These are phyloP conservation scores for Hiodon alosoides DNA, from an alignment of 2,113 vertebrate species.

Conservation along the genomic window DNA sequence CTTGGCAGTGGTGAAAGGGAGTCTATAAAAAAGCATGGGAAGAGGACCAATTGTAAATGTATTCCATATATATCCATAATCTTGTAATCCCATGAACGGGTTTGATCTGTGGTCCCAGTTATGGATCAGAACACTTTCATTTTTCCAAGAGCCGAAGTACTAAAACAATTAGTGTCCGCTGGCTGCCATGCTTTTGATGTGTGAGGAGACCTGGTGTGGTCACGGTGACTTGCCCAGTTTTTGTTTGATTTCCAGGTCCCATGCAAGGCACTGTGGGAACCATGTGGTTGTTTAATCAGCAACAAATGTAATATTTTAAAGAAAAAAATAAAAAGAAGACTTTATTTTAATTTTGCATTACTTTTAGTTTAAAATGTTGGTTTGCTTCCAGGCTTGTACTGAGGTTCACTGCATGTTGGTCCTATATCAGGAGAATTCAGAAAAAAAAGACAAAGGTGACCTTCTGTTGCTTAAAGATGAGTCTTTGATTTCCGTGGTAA, in stretches of 20 bases:
- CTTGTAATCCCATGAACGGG: conserved; percentile 23
- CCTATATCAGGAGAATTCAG: neutral
- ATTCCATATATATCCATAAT: conserved; percentile 26
- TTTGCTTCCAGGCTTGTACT: neutral
- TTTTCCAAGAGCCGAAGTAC: conserved; percentile 24
- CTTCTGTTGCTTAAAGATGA: neutral
- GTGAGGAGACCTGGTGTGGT: conserved; percentile 73
- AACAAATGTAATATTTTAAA: conserved; percentile 56
- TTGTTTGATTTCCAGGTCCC: conserved; percentile 59
- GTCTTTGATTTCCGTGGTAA: neutral
- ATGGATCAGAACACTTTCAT: conserved; percentile 13
- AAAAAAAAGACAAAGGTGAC: neutral
- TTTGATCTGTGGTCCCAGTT: conserved; percentile 19
- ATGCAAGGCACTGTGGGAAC: conserved; percentile 76
- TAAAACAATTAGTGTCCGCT: conserved; percentile 55
- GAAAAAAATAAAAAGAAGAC: neutral
- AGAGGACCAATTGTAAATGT: conserved; percentile 24
- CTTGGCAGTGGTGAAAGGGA: conserved; percentile 12
- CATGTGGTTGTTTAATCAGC: conserved; percentile 66
- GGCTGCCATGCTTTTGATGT: conserved; percentile 53
- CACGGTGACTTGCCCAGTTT: conserved; percentile 51
- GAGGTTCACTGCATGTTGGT: neutral
- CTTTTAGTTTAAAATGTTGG: neutral
- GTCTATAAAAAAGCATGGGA: conserved; percentile 22
- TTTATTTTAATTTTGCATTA: neutral